A percentile compares a stretch with the other conserved stretches of the same genome.
Evolutionary conservation across 2,113 vertebrate species (phyloP).

Genomic region (Irena cyanogastra): DNA sequence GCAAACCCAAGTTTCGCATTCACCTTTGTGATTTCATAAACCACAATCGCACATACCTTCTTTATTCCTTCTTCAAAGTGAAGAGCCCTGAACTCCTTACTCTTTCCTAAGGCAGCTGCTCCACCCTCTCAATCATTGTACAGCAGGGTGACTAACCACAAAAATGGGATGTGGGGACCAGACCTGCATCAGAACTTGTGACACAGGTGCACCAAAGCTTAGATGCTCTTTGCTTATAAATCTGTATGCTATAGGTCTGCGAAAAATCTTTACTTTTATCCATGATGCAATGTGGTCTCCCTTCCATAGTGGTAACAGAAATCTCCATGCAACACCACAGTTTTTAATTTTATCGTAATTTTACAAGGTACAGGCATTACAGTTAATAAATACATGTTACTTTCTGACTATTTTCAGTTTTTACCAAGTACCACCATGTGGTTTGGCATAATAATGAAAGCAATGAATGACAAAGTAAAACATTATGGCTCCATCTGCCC

Average conservation of each 20-base stretch:
- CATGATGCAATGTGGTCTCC: neutral
- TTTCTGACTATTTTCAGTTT: neutral
- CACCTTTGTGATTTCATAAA: neutral
- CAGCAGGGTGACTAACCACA: neutral
- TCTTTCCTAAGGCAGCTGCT: neutral
- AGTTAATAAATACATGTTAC: neutral
- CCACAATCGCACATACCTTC: neutral
- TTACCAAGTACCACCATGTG: neutral
- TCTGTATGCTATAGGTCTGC: neutral
- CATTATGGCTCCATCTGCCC: neutral
- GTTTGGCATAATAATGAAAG: neutral
- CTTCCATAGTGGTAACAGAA: neutral
- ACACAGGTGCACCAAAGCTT: neutral
- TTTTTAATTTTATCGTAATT: neutral
- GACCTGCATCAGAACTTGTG: neutral
- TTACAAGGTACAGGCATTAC: neutral
- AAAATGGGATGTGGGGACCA: neutral
- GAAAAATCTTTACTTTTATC: neutral
- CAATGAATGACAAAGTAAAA: neutral
- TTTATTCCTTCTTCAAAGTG: neutral
- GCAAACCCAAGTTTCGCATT: neutral
- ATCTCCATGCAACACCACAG: neutral
- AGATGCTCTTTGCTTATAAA: neutral
- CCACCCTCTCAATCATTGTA: neutral
- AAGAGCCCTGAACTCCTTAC: neutral